Conservation (phyloP, 2,888 invertebrate species). For the Nysson spinosus region DNA sequence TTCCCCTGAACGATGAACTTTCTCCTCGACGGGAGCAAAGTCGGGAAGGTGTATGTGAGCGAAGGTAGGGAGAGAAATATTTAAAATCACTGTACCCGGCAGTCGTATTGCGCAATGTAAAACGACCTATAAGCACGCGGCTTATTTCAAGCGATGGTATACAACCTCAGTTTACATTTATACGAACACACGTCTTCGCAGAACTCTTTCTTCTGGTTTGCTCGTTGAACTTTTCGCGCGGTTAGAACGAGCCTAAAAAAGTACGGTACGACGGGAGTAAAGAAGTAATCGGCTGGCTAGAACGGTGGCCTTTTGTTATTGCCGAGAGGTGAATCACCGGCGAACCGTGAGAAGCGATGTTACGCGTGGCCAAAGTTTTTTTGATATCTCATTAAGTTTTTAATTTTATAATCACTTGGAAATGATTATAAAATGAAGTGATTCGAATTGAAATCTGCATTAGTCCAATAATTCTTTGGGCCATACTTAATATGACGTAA, state of each 20-base stretch:
- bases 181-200: background rate
- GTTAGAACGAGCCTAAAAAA: background rate
- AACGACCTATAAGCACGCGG: constrained; percentile 22
- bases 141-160: constrained; percentile 29
- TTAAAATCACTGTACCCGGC: constrained; percentile 43
- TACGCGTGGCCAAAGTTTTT: no score
- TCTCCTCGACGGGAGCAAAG: constrained; percentile 41
- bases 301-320: no score
- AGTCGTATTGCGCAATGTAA: constrained; percentile 41
- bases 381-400: no score
- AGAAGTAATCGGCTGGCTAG: no score
- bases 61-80: constrained; percentile 39
- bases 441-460: no score
- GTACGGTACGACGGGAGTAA: background rate
- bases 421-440: no score
- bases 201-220: background rate
- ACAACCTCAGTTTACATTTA: background rate
- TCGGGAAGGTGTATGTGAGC: background rate
- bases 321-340: no score
- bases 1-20: constrained; percentile 51
- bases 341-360: background rate
- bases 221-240: background rate
- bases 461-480: no score
- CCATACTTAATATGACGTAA: no score
- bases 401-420: no score